Evolutionary conservation across 1,140 invertebrate species (phyloP).

Genomic region (Temnothorax nylanderi): DNA sequence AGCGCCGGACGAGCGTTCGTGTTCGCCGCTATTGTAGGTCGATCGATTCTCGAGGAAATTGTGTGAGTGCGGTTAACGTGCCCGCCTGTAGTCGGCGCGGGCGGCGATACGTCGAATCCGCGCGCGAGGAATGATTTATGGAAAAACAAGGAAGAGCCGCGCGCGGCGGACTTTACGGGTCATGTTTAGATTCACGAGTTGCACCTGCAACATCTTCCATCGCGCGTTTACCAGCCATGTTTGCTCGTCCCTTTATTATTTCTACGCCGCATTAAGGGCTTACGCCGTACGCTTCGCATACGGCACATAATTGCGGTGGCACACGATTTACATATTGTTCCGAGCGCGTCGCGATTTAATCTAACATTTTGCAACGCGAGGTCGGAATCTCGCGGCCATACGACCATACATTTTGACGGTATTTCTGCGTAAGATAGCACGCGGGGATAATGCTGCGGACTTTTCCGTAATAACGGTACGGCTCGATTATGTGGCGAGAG

Average conservation of each 20-base stretch:
- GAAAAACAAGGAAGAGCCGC: constrained; percentile 56
- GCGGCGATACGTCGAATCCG: constrained; percentile 60
- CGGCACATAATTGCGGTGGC: constrained; percentile 48
- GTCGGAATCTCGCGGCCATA: constrained; percentile 34
- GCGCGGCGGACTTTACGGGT: constrained; percentile 50
- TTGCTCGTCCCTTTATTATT: constrained; percentile 55
- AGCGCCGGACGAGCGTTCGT: constrained; percentile 41
- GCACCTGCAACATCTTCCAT: constrained; percentile 58
- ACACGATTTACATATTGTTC: constrained; percentile 57
- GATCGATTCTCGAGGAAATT: constrained; percentile 44
- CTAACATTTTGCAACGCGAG: constrained; percentile 45
- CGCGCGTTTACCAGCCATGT: constrained; percentile 39
- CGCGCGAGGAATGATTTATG: constrained; percentile 60
- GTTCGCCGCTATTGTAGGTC: constrained; percentile 59
- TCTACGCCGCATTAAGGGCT: constrained; percentile 58
- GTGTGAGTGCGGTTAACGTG: constrained; percentile 57
- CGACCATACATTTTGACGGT: constrained; percentile 32
- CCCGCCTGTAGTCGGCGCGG: constrained; percentile 46
- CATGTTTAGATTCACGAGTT: constrained; percentile 61
- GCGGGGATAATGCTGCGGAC: constrained; percentile 4
- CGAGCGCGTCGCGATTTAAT: constrained; percentile 56
- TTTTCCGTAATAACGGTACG: constrained; percentile 7
- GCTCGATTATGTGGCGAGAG: background rate
- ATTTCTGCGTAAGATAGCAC: constrained; percentile 23
- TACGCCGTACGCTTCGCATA: constrained; percentile 41